Evolutionary conservation across 2,113 vertebrate genomes (phyloP), one percentile per base, ranked within the genome.

Genomic region (Pygoscelis antarcticus): DNA sequence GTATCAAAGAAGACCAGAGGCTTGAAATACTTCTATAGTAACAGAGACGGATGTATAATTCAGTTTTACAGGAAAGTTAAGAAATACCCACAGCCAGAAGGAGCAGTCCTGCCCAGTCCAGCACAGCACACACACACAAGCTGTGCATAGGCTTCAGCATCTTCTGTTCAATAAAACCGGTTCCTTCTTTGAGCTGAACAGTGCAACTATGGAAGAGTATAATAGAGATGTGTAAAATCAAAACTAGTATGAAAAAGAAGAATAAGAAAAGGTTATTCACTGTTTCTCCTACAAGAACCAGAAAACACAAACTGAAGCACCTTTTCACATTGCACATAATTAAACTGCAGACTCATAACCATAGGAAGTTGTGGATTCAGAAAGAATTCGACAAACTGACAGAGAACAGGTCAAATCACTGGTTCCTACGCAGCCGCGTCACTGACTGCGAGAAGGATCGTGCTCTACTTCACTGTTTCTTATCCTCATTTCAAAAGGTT

Each of bases 391-490:
- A 68, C 70, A 26, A 51, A 16, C 7, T 6, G 32, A 21, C 26
- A 51, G 61, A 13, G 66, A 69, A 9, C 15, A 52, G 47, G 34
- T 42, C 75, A 87, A 18, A 40, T 1, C 55, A 23, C 40, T 2
- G 46, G 36, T 2, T 69, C 81, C 81, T 30, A 32, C 1, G 4
- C 64, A 65, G 61, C 57, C 0, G 0, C 1, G 0, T 16, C 79
- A 22, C 34, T 0, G 0, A 7, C 18, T 3, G 44, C 0, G 0
- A 30, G 4, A 47, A 68, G 42, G 21, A 23, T 10, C 1, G 0
- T 6, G 49, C 44, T 83, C 71, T 9, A 2, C 34, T 36, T 21
- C 49, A 3, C 49, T 54, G 42, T 14, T 64, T 34, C 74, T 46
- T 2, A 51, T 0, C 60, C 69, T 84, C 81, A 14, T 16, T 27